Evolutionary conservation across 2,113 vertebrate species (phyloP), one percentile per base, ranked within the genome.

Genomic region (Megaceryle torquata): DNA sequence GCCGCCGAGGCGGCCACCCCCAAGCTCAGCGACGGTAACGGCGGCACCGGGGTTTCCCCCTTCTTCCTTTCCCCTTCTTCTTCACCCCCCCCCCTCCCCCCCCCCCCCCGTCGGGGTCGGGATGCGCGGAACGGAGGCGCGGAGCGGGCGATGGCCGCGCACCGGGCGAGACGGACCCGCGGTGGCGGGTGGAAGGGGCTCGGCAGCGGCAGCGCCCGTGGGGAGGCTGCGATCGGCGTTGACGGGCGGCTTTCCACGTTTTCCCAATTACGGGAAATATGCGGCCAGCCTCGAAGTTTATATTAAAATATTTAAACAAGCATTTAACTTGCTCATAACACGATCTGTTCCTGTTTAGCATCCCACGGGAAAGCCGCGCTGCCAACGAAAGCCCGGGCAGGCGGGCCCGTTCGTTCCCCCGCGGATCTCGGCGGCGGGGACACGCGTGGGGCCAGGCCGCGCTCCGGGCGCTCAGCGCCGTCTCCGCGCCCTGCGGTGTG

Each of bases 11-110:
- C 98, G 44, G 98, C 98, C 97, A 99, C 99, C 93, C 99, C 99
- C 89, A 99, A 99, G 98, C 98, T 99, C 84, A 99, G 98, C 64
- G 99, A 99, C 98, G 99, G 99, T 99, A 99, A 98, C 88, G 82
- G 88, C 95, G 83, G 57, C 83, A 35, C 69, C 89, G 78, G 86
- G 48, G 56, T 37, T 56, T 72, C 81, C 90, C 67, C 78, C 35
- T 12, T 6, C 25, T 82, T 63, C 39, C 48, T 26, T 39, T 11
- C 35, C 60, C 60, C 22, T 48, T 21, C 43, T 22, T 44, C 29
- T 50, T 50, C 48, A 20, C 48, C 18, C 48, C 20, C 43, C 14
- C 18, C 48, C 10, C 20, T 10, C 22, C n/a, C n/a, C n/a, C n/a
- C n/a, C n/a, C n/a, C n/a, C n/a, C 48, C 74, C 65, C 35, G 93